Evolutionary conservation across 2,797 vertebrate genomes (phyloP), one percentile per base, ranked within the genome.

Genomic region (Melanogrammus aeglefinus): DNA sequence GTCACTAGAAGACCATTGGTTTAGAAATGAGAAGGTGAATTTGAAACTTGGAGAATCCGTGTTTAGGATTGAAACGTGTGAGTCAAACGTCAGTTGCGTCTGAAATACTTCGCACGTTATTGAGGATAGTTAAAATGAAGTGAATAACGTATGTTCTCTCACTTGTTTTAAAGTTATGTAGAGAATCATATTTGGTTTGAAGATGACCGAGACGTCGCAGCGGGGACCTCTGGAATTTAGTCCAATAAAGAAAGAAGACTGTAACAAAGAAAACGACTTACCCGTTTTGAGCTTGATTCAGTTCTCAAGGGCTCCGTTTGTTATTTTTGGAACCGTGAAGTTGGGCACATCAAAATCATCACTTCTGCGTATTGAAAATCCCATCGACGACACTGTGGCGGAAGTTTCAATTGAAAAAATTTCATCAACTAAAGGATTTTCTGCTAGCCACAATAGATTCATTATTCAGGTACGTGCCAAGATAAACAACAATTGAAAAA

Each of bases 291-390:
- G 90, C 1, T 91, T 99, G 57, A 92, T 93, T 73, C 96, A 96
- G 85, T 99, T 99, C 85, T 95, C 93, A 0, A 92, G 95, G 14
- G 88, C 94, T 79, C 96, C 97, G 0, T 97, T 96, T 77, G 86
- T 99, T 14, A 90, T 88, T 2, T 98, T 98, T 77, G 96, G 96
- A 0, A 83, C 91, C 0, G 91, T 98, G 0, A 95, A 94, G 1
- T 77, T 95, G 27, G 97, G 96, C 0, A 84, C 92, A 0, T 94
- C 95, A 1, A 94, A 92, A 83, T 92, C 94, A 0, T 88, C 89
- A 0, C 66, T 91, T 2, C 85, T 99, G 76, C 79, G 81, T 0
- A 77, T 99, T 36, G 92, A 96, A 36, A 99, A 99, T 85, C 96
- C 96, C 0, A 93, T 93, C 1, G 91, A 89, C 0, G 95, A 96